These are phyloP conservation scores for Ernsta delagoae DNA, from an alignment of 2,888 invertebrate genomes.

Conservation along the genomic window DNA sequence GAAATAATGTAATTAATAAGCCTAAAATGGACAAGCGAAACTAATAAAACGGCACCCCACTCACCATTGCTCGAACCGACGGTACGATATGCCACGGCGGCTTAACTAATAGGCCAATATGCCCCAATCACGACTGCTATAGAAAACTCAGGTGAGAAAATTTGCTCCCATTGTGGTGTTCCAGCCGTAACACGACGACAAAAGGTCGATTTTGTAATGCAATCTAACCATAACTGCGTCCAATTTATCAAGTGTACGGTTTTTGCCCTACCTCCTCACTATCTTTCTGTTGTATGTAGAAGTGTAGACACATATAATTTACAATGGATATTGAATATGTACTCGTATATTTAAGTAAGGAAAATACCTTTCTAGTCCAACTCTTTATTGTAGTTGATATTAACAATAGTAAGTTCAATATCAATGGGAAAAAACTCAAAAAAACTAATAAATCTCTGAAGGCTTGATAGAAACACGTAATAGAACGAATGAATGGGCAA, in stretches of 20 bases:
- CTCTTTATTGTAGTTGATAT: too few species aligned
- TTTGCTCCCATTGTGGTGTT: slow-evolving; percentile 58
- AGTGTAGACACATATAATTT: slow-evolving; percentile 23
- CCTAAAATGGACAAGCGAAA: background rate
- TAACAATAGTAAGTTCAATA: too few species aligned
- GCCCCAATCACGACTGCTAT: slow-evolving; percentile 49
- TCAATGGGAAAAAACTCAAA: too few species aligned
- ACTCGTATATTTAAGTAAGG: too few species aligned
- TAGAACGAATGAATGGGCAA: slow-evolving; percentile 26
- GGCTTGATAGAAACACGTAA: slow-evolving; percentile 7
- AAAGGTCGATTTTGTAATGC: slow-evolving; percentile 66
- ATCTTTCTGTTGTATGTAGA: slow-evolving; percentile 24
- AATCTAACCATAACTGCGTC: slow-evolving; percentile 61
- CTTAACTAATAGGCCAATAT: slow-evolving; percentile 63
- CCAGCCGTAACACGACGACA: slow-evolving; percentile 58
- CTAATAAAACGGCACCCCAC: background rate
- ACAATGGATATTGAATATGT: too few species aligned
- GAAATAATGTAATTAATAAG: background rate
- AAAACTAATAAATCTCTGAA: background rate
- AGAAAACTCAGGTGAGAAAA: slow-evolving; percentile 54
- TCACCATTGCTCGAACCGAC: slow-evolving; percentile 38
- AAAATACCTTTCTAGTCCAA: too few species aligned
- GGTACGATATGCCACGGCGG: slow-evolving; percentile 51
- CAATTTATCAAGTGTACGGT: slow-evolving; percentile 65
- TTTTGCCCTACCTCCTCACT: slow-evolving; percentile 44